Evolutionary conservation across 2,888 invertebrate species (phyloP).

Genomic region (Agelastica alni): DNA sequence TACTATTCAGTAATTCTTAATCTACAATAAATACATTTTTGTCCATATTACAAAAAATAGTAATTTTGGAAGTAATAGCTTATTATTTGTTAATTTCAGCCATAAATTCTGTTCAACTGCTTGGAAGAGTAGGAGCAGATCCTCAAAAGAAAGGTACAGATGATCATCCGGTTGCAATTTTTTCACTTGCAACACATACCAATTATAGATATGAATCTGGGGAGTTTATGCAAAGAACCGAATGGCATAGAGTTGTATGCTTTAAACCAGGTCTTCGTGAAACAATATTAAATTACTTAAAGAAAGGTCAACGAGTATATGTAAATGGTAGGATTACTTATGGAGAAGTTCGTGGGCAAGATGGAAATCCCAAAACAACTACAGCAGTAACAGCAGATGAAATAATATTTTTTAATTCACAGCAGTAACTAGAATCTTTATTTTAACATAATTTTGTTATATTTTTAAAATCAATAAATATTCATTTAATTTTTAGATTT

Average conservation of each 20-base stretch:
- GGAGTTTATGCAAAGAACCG: slow-evolving; percentile 76
- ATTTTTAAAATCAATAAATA: too few relatives aligned
- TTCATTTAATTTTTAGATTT: too few relatives aligned
- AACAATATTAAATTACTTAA: slow-evolving; percentile 75
- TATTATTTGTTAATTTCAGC: slow-evolving; percentile 62
- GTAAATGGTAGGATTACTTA: slow-evolving; percentile 83
- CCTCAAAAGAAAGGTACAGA: slow-evolving; percentile 83
- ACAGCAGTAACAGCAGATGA: slow-evolving; percentile 87
- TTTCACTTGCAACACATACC: slow-evolving; percentile 87
- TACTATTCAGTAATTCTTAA: too few relatives aligned
- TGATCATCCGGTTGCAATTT: slow-evolving; percentile 84
- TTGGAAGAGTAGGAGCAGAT: slow-evolving; percentile 88
- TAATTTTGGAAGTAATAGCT: too few relatives aligned
- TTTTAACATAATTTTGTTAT: too few relatives aligned
- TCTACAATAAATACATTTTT: too few relatives aligned
- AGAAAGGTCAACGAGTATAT: slow-evolving; percentile 84
- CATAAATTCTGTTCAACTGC: slow-evolving; percentile 79
- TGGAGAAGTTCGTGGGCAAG: slow-evolving; percentile 80
- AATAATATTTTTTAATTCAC: slow-evolving; percentile 74
- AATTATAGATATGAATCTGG: slow-evolving; percentile 82
- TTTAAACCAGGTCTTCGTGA: slow-evolving; percentile 85
- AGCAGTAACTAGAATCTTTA: slow-evolving; percentile 9
- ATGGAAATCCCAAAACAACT: slow-evolving; percentile 71
- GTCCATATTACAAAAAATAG: too few relatives aligned
- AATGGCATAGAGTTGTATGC: slow-evolving; percentile 75